These are phyloP conservation scores for Polyergus mexicanus DNA, from an alignment of 1,140 invertebrate genomes.

Conservation along the genomic window DNA sequence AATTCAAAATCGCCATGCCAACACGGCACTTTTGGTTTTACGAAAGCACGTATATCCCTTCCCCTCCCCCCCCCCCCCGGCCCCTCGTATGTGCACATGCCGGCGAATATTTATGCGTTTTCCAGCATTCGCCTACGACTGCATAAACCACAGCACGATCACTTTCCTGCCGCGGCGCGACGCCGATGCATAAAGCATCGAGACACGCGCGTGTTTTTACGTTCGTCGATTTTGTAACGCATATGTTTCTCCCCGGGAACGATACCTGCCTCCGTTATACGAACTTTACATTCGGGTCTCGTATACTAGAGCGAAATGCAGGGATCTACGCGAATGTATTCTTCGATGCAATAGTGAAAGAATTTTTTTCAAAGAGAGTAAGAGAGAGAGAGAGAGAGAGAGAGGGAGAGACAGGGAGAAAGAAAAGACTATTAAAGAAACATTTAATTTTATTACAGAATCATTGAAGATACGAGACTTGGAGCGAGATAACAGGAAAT, in stretches of 20 bases:
- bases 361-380: neutral
- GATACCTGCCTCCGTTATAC: slow-evolving; percentile 46
- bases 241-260: slow-evolving; percentile 51
- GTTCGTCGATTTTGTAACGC: slow-evolving; percentile 46
- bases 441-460: slow-evolving; percentile 30
- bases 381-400: neutral
- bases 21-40: slow-evolving; percentile 62
- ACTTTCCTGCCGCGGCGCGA: neutral
- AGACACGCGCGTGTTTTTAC: slow-evolving; percentile 49
- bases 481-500: neutral
- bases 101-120: slow-evolving; percentile 68
- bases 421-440: neutral
- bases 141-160: slow-evolving; percentile 64
- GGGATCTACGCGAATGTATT: neutral
- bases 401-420: too few relatives aligned
- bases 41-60: slow-evolving; percentile 28
- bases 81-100: neutral
- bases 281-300: slow-evolving; percentile 8
- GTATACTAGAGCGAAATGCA: neutral
- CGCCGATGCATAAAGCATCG: slow-evolving; percentile 62
- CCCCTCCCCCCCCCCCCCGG: too few relatives aligned
- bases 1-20: slow-evolving; percentile 61
- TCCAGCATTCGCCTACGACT: slow-evolving; percentile 54
- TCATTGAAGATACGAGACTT: neutral
- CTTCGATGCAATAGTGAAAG: neutral